Evolutionary conservation across 2,113 vertebrate genomes (phyloP).

Genomic region (Sterna hirundo): DNA sequence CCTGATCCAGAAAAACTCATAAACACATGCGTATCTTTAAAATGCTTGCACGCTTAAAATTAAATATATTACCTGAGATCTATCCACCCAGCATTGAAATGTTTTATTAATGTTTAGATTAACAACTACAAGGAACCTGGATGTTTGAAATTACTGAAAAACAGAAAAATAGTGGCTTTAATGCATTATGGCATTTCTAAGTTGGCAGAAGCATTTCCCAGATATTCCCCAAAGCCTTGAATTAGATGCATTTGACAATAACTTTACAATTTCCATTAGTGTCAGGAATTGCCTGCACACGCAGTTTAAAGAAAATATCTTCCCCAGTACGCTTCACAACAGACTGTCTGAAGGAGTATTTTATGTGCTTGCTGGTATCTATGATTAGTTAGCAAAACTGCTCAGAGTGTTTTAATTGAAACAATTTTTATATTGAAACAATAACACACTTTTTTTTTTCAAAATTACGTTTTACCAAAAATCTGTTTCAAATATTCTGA

Average conservation of each 20-base stretch:
- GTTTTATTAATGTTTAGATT: neutral
- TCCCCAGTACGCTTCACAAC: neutral
- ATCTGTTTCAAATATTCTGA: neutral
- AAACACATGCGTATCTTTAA: neutral
- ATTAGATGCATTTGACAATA: neutral
- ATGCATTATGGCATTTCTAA: neutral
- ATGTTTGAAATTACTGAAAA: neutral
- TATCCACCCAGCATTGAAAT: neutral
- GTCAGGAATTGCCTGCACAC: neutral
- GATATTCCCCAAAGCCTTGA: neutral
- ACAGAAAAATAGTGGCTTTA: neutral
- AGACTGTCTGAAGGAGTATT: neutral
- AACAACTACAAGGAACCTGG: neutral
- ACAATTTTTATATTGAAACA: neutral
- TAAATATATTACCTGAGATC: neutral
- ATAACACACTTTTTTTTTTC: neutral
- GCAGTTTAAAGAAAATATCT: neutral
- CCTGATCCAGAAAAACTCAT: neutral
- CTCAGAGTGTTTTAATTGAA: neutral
- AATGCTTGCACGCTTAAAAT: neutral
- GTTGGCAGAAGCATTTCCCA: neutral
- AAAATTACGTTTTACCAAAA: neutral
- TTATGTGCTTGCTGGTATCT: neutral
- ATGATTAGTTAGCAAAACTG: neutral
- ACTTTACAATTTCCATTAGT: neutral